Percentiles rank a stretch among this genome's conserved stretches.
Conservation (phyloP, 2,113 vertebrate species). For the Sterna hirundo region DNA sequence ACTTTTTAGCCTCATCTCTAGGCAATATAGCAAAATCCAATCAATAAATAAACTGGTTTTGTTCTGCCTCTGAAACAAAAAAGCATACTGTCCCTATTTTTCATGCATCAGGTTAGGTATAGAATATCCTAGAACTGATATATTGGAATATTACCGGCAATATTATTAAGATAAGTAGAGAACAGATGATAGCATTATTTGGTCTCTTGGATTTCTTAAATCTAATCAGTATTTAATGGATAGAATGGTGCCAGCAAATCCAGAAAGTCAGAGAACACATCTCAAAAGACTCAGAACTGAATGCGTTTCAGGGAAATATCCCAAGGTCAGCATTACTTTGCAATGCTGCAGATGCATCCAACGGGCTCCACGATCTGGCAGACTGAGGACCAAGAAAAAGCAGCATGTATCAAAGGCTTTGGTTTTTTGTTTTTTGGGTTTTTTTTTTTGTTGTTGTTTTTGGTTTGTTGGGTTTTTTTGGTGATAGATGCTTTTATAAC, state of each 20-base stretch:
- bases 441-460: too few species aligned
- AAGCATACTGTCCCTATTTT: not conserved
- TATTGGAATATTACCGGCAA: constrained; percentile 19
- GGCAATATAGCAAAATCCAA: constrained; percentile 22
- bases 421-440: not conserved
- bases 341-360: not conserved
- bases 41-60: constrained; percentile 14
- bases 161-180: constrained; percentile 42
- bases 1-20: constrained; percentile 30
- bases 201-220: constrained; percentile 34
- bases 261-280: constrained; percentile 24
- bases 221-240: constrained; percentile 57
- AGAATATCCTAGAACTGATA: not conserved
- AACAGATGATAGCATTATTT: constrained; percentile 37
- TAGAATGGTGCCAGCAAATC: not conserved
- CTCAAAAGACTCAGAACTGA: not conserved
- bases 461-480: not conserved
- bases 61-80: constrained; percentile 22
- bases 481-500: not conserved
- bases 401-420: not conserved
- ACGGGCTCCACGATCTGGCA: not conserved
- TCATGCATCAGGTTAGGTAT: not conserved
- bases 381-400: not conserved
- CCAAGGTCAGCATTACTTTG: constrained; percentile 18
- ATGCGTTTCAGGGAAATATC: not conserved